These are phyloP conservation scores for Leptogaster cylindrica DNA, from an alignment of 2,888 invertebrate species.

Conservation along the genomic window DNA sequence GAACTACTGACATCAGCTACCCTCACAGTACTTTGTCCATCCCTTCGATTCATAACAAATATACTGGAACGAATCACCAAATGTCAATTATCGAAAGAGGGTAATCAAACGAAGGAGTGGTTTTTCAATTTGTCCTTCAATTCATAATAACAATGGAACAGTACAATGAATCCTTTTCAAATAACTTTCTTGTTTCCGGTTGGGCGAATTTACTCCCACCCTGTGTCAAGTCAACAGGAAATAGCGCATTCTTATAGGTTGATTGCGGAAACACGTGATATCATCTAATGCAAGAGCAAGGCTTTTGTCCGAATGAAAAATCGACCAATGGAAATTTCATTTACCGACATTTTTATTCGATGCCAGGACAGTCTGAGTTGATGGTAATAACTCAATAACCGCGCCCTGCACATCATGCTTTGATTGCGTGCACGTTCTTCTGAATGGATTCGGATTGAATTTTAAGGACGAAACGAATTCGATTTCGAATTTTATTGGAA, in stretches of 20 bases:
- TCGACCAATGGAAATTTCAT: slow-evolving; percentile 4
- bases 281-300: background rate
- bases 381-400: background rate
- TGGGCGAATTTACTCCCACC: background rate
- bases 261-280: background rate
- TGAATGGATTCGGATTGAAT: too few species aligned
- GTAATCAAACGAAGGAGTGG: slow-evolving; percentile 41
- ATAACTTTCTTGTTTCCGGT: slow-evolving; percentile 42
- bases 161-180: background rate
- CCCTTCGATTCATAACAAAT: background rate
- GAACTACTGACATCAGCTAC: background rate
- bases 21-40: background rate
- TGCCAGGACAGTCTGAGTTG: background rate
- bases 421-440: background rate
- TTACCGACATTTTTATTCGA: background rate
- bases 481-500: too few species aligned
- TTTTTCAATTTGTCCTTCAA: slow-evolving; percentile 14
- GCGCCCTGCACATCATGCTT: background rate
- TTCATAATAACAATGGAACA: slow-evolving; percentile 10
- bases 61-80: slow-evolving; percentile 29
- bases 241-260: background rate
- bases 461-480: too few species aligned
- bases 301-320: background rate
- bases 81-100: slow-evolving; percentile 29
- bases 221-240: background rate